Base-by-base conservation (phyloP, 2,888 invertebrate genomes). In the Hydrotaea cyrtoneurina region DNA sequence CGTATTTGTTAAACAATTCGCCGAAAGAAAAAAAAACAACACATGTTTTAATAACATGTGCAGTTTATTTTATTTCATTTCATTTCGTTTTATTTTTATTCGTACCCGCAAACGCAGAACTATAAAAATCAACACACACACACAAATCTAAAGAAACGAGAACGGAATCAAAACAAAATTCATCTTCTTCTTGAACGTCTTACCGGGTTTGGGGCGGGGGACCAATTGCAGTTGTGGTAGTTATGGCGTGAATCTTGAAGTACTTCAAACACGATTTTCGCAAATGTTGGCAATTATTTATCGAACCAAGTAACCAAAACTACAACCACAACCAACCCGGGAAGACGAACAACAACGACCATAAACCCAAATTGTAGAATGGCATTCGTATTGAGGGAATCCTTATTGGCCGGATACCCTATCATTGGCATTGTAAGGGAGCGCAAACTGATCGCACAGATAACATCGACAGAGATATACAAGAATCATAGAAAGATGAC, bases 261-360 rank as follows among this genome's bases (percentile, higher is more conserved):
- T 82, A 89, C 90, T 89, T 89, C 90, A 89, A 91, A 91, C 90
- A 91, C 90, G 89, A 89, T 90, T 91, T 90, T 87, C 87, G 86
- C 90, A 90, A 91, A 90, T 90, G 91, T 91, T 89, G 88, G 90
- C 91, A 90, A 91, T 91, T 90, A 91, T 91, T 91, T 91, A 91
- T 90, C 85, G 76, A 43, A 74, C 74, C 31, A 7, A 31, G 31
- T 7, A 31, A 83, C 82, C 79, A 85, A 86, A 55, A 46, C 39
- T 66, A 43, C 66, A 81, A 76, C 78, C 55, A 31, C 74, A 78
- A 46, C 19, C 69, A 78, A 62, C n/a, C 55, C 36, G 26, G 39
- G 23, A 64, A 50, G 43, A 13, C n/a, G 64, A 26, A 36, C 59
- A 23, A 23, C 19, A 23, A 21, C 59, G 76, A 53, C 55, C n/a